Evolutionary conservation across 2,888 invertebrate genomes (phyloP), one percentile per base, ranked within the genome.

Genomic region (Slavum lentiscoides): DNA sequence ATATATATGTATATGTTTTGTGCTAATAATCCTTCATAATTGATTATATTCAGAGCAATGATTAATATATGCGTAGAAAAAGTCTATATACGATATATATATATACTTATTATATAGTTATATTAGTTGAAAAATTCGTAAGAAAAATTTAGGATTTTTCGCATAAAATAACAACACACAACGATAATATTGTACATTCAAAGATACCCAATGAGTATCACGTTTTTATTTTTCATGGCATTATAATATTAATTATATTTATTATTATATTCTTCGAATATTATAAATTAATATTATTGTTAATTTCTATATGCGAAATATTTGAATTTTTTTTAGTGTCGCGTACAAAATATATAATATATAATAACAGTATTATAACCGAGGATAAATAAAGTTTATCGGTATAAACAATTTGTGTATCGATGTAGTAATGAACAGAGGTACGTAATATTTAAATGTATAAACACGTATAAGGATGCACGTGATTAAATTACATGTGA

Each of bases 171-270:
- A 61, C 9, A 43, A 62, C 62, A 62, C 62, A 13, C 53, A 53
- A 74, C 6, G 62, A 30, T 62, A 49, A 74, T 62, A 30, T 30
- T 30, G 30, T 62, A 74, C 62, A 74, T 74, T 74, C 49, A 74
- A 74, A 62, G 62, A 62, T 72, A 66, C 43, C 43, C 9, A 43
- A 6, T 43, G 43, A 43, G 21, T 64, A 30, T 62, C 49, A 62
- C 17, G 49, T 49, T 75, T 58, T 67, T 59, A 75, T 7, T 75
- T 76, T 76, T 64, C 59, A 76, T 59, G 49, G 49, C 59, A 76
- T 76, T 76, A 21, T 59, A 59, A 68, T 23, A 74, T 43, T 43
- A 30, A 30, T 30, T 30, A 30, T 43, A 43, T 43, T 30, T 39
- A 23, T 3, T 72, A 58, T 61, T n/a, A 23, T 75, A 49, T 67